Base-by-base conservation (phyloP, 2,797 vertebrate species). In the Anomalospiza imberbis region DNA sequence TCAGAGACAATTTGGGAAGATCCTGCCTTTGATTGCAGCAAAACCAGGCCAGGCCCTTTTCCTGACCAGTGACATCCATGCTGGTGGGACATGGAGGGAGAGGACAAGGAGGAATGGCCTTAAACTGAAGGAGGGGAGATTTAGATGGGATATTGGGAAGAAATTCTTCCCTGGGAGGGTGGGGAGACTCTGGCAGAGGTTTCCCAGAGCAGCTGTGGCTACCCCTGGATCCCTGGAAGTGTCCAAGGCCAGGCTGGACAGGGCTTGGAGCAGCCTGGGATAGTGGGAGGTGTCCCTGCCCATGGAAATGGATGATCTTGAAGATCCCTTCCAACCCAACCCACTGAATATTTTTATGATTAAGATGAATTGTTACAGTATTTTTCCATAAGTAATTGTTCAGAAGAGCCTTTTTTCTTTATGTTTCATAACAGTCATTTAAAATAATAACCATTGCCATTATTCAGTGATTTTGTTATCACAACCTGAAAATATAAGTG, bases 61-160 rank as follows among this genome's bases (percentile, higher is more conserved):
- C 34, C 7, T 5, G 21, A 17, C 3, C 38, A 9, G 18, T 7
- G 40, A 9, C 6, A 6, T 22, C 70, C 1, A 0, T 3, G n/a
- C 5, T 15, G 34, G 47, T 26, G 70, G 42, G 34, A 42, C 12
- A 1, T 1, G 54, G 54, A 74, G 25, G 0, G 10, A 17, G 26
- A 5, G 62, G 48, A 55, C 9, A 4, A 40, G 26, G 17, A 42
- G 38, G 20, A 45, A 17, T 0, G 19, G 22, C 26, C 22, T 17
- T 3, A 14, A 36, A 31, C 2, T 3, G 62, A 24, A 32, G 7
- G 21, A 54, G 5, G 15, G 13, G 6, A 28, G 21, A 5, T 17
- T 68, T 17, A 5, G 2, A 6, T 48, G 31, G 31, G 77, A 48
- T n/a, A 5, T 28, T 10, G 12, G 31, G 16, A 25, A 17, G 3